A percentile compares a stretch with the other conserved stretches of the same genome.
Conservation (phyloP, 2,888 invertebrate species). For the Boloria euphrosyne region DNA sequence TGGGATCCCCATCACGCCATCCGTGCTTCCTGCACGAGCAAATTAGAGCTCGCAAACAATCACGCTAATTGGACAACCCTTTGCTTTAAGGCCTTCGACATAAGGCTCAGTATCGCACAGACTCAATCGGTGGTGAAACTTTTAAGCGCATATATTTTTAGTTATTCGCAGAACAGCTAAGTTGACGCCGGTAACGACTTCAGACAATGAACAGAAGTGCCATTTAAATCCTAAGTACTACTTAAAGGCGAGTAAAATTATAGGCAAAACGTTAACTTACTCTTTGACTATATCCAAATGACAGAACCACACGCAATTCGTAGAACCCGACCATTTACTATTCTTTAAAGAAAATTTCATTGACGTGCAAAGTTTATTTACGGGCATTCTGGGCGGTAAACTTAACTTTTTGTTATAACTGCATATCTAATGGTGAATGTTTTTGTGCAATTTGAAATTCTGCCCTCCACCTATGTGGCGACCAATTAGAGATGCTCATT, state of each 20-base stretch:
- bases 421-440: slow-evolving; percentile 26
- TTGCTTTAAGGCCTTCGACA: slow-evolving; percentile 42
- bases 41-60: slow-evolving; percentile 73
- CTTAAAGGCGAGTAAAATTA: slow-evolving; percentile 49
- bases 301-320: slow-evolving; percentile 38
- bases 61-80: slow-evolving; percentile 47
- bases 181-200: slow-evolving; percentile 58
- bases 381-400: slow-evolving; percentile 4
- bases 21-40: slow-evolving; percentile 79
- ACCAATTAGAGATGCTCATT: slow-evolving; percentile 77
- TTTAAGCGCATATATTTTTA: slow-evolving; percentile 71
- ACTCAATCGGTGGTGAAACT: slow-evolving; percentile 42
- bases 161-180: slow-evolving; percentile 72
- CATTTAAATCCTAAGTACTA: slow-evolving; percentile 61
- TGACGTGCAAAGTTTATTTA: slow-evolving; percentile 24
- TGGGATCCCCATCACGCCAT: slow-evolving; percentile 75
- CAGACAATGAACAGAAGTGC: slow-evolving; percentile 71
- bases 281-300: slow-evolving; percentile 38
- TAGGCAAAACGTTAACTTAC: slow-evolving; percentile 24
- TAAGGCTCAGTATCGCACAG: slow-evolving; percentile 48
- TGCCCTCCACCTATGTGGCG: slow-evolving; percentile 49
- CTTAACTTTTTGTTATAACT: slow-evolving; percentile 13
- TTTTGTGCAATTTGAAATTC: slow-evolving; percentile 29
- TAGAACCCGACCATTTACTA: slow-evolving; percentile 25
- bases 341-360: slow-evolving; percentile 16